phyloP scores from a whole-genome alignment of 2,888 invertebrate species.

The Alentia gelatinosa region DNA sequence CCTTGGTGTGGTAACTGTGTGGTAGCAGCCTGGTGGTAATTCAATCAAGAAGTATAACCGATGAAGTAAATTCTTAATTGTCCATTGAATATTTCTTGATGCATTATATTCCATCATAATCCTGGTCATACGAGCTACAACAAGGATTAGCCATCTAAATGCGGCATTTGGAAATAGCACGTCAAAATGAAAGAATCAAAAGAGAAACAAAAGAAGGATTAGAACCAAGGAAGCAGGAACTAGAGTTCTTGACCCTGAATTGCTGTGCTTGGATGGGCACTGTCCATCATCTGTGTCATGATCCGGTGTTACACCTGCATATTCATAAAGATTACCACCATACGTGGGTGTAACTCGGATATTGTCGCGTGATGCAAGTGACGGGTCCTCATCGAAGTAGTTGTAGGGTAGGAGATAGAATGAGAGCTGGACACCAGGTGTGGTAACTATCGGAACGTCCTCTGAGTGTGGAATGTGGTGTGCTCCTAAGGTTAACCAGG shows the following conservation, averaged over 20 bases:
- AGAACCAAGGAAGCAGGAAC: neutral
- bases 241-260: neutral
- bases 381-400: constrained; percentile 70
- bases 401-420: constrained; percentile 76
- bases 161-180: too few relatives aligned
- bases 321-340: neutral
- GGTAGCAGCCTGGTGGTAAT: too few relatives aligned
- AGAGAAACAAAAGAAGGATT: neutral
- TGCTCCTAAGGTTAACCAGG: constrained; percentile 76
- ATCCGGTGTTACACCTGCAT: neutral
- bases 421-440: constrained; percentile 70
- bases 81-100: too few relatives aligned
- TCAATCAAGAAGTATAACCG: too few relatives aligned
- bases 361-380: constrained; percentile 34
- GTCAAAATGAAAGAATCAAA: too few relatives aligned
- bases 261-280: neutral
- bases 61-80: too few relatives aligned
- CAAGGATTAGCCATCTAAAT: too few relatives aligned
- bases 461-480: constrained; percentile 78
- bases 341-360: neutral
- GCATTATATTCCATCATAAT: too few relatives aligned
- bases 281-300: neutral
- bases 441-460: constrained; percentile 74
- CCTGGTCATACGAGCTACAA: too few relatives aligned
- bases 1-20: too few relatives aligned